phyloP scores from a whole-genome alignment of 2,888 invertebrate species.

The Noctua pronuba region DNA sequence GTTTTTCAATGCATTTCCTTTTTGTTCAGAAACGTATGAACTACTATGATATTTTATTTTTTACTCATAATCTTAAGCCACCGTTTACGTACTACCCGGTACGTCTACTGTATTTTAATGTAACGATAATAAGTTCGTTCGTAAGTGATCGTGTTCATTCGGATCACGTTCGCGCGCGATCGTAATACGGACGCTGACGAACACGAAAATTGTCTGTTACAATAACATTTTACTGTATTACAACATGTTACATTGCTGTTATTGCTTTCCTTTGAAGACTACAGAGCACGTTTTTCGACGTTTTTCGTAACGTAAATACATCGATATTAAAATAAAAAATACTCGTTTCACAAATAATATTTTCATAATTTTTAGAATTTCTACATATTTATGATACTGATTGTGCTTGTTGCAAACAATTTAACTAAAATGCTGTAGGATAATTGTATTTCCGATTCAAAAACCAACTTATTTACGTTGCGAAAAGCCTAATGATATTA shows the following conservation, averaged over 20 bases:
- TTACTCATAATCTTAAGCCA: slow-evolving; percentile 7
- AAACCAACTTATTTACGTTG: too few relatives aligned
- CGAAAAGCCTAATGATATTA: too few relatives aligned
- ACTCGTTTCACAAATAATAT: too few relatives aligned
- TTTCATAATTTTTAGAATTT: too few relatives aligned
- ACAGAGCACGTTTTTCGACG: background rate
- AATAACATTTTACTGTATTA: slow-evolving; percentile 55
- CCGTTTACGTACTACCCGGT: slow-evolving; percentile 16
- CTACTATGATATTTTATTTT: background rate
- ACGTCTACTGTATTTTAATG: slow-evolving; percentile 48
- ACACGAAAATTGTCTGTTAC: slow-evolving; percentile 52
- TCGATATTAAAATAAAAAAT: too few relatives aligned
- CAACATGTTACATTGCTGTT: slow-evolving; percentile 52
- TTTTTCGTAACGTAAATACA: too few relatives aligned
- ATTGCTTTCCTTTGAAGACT: slow-evolving; percentile 27
- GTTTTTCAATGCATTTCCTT: background rate
- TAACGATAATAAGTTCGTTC: slow-evolving; percentile 42
- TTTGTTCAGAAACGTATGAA: background rate
- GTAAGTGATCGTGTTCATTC: slow-evolving; percentile 38
- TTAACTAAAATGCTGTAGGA: too few relatives aligned
- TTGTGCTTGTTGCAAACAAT: too few relatives aligned
- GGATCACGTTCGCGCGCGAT: slow-evolving; percentile 47
- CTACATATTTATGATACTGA: too few relatives aligned
- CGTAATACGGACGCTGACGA: slow-evolving; percentile 55
- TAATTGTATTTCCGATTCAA: too few relatives aligned